These are phyloP conservation scores for Sebastes trivittatus DNA, from an alignment of 2,797 vertebrate genomes.

Conservation along the genomic window DNA sequence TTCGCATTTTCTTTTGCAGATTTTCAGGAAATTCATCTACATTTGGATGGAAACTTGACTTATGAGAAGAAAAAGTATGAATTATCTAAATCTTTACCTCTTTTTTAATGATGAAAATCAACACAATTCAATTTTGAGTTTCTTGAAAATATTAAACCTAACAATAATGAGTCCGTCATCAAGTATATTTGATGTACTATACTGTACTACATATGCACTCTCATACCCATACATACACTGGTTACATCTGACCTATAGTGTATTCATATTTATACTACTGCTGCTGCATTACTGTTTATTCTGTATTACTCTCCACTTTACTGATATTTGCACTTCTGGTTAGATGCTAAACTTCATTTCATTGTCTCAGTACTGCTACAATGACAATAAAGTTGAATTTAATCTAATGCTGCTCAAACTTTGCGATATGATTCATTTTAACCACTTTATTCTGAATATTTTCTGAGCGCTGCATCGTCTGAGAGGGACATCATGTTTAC, in stretches of 20 bases:
- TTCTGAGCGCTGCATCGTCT: background rate
- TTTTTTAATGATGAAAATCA: too few relatives aligned
- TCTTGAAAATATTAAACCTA: too few relatives aligned
- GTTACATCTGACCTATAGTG: too few relatives aligned
- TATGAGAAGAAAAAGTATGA: too few relatives aligned
- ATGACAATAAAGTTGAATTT: background rate
- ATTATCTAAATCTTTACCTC: too few relatives aligned
- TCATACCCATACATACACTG: too few relatives aligned
- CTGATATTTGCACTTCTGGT: background rate
- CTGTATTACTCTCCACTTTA: background rate
- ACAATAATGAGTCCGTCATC: too few relatives aligned
- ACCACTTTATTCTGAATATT: background rate
- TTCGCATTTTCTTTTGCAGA: background rate
- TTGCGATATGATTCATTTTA: background rate
- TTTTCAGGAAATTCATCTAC: background rate
- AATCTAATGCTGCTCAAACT: background rate
- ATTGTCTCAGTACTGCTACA: background rate
- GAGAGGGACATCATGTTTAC: background rate
- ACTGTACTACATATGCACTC: too few relatives aligned
- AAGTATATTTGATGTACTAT: too few relatives aligned
- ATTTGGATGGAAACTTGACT: background rate
- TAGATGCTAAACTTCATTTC: background rate
- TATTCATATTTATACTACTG: too few relatives aligned
- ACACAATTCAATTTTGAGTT: too few relatives aligned
- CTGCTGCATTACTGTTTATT: background rate